Base-by-base conservation (phyloP, 2,888 invertebrate genomes). In the Mongoloraphidia duomilia region DNA sequence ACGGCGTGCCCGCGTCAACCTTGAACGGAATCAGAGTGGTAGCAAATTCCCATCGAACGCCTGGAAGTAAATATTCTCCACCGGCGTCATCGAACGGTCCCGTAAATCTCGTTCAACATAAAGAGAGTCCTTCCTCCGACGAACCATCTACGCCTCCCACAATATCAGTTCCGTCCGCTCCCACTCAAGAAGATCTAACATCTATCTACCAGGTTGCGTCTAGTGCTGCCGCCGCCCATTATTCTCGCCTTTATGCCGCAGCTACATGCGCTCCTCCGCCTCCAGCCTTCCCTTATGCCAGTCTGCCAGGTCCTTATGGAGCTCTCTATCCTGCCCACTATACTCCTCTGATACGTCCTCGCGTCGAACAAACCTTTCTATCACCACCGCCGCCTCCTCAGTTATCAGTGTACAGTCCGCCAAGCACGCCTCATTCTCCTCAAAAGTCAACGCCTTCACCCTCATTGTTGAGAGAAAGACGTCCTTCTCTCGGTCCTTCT, bases 231-330 rank as follows among this genome's bases (percentile, higher is more conserved):
- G 38, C 50, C 1, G 60, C 60, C 33, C 63, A 66, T 6, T 72
- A 73, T 60, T 59, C 70, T 37, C 67, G 70, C 8, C 72, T 73
- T 59, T 65, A 73, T 42, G 55, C 56, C 53, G 69, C 49, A 69
- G 69, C 63, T n/a, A 65, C 57, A 63, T 69, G 59, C 54, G 57
- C 60, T 44, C 58, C 60, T 37, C 57, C 69, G 63, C 57, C 66
- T 53, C 54, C 70, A 62, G 55, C 71, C 60, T 63, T 70, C 52
- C 71, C 64, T 64, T 64, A 61, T 54, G 60, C 62, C 69, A 64
- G 73, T 66, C 66, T 70, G 64, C 59, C 65, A 61, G 71, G 36
- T 65, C 67, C 8, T 56, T 68, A 40, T 66, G 67, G 47, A 60
- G 64, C 8, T 64, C 64, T 53, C 63, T 66, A 26, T 63, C 67